Percentiles rank a stretch among this genome's conserved stretches.
phyloP scores from a whole-genome alignment of 2,113 vertebrate genomes.

The Isichthys henryi region DNA sequence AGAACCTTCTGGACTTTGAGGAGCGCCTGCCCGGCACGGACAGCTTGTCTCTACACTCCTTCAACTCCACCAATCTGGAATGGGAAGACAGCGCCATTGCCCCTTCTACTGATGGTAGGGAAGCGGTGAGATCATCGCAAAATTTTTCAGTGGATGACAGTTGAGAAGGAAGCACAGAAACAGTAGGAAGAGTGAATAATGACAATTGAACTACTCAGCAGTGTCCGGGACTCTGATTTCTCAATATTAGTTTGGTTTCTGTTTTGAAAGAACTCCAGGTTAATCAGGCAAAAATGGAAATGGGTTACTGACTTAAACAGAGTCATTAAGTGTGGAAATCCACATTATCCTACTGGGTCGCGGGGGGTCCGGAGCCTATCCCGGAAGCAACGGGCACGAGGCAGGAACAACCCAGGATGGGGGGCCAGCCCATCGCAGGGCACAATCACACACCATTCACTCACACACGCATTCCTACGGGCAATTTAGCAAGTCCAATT shows the following conservation, averaged over 20 bases:
- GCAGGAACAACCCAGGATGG: too few species aligned
- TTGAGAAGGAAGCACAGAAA: not conserved
- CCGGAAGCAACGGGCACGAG: too few species aligned
- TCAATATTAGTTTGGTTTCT: not conserved
- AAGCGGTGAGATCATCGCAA: not conserved
- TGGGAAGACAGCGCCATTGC: constrained; percentile 98
- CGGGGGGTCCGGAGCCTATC: too few species aligned
- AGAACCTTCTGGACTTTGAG: constrained; percentile 91
- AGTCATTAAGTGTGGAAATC: not conserved
- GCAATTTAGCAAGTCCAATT: too few species aligned
- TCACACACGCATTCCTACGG: too few species aligned
- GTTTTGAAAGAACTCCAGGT: not conserved
- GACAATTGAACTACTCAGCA: not conserved
- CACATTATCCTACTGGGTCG: too few species aligned
- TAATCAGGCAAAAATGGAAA: not conserved
- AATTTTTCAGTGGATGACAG: not conserved
- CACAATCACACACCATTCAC: too few species aligned
- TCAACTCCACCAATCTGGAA: constrained; percentile 95
- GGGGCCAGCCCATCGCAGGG: too few species aligned
- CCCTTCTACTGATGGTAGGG: constrained; percentile 89
- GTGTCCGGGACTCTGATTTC: not conserved
- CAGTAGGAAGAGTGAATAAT: not conserved
- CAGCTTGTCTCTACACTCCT: constrained; percentile 92
- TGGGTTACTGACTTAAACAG: not conserved
- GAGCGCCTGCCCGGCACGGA: constrained; percentile 88